A percentile compares a stretch with the other conserved stretches of the same genome.
phyloP scores from a whole-genome alignment of 2,797 vertebrate genomes.

The Coregonus sp. region DNA sequence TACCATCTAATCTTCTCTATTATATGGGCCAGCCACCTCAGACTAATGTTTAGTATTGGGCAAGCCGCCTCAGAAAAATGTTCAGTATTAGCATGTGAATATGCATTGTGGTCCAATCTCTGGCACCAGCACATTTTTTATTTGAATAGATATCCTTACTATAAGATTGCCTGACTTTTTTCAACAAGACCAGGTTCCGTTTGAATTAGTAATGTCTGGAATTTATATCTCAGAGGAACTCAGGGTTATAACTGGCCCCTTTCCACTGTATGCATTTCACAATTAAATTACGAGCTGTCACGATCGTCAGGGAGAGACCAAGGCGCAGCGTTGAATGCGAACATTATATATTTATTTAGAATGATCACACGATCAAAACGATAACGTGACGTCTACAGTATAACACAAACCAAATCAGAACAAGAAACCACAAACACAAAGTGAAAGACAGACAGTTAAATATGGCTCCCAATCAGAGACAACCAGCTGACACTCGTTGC shows the following conservation, averaged over 20 bases:
- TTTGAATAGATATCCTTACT: conserved; percentile 63
- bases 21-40: conserved; percentile 48
- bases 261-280: conserved; percentile 54
- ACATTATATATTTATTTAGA: no score
- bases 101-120: conserved; percentile 70
- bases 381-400: no score
- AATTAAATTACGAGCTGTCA: neutral
- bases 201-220: conserved; percentile 64
- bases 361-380: no score
- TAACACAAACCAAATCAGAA: no score
- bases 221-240: conserved; percentile 45
- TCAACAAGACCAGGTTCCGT: conserved; percentile 56
- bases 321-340: no score
- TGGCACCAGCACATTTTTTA: conserved; percentile 69
- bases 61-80: conserved; percentile 69
- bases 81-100: conserved; percentile 73
- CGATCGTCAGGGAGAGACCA: no score
- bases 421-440: no score
- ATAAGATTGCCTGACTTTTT: conserved; percentile 47
- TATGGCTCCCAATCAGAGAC: no score
- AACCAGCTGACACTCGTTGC: no score
- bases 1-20: no score
- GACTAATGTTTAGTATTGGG: neutral
- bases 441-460: no score
- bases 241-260: conserved; percentile 63